Conservation (phyloP, 2,888 invertebrate genomes). For the Euplexia lucipara region DNA sequence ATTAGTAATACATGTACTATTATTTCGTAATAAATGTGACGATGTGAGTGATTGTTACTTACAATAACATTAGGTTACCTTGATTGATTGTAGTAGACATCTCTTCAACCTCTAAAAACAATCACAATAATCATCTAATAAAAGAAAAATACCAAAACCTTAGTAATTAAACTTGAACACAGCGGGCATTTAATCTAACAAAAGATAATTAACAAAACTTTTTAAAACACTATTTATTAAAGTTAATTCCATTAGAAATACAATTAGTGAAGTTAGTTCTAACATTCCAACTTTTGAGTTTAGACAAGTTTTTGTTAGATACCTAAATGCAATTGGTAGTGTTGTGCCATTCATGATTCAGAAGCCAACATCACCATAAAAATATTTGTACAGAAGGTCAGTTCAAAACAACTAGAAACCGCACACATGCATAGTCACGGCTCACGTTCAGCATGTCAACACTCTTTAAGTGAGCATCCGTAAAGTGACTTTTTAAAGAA, state of each 20-base stretch:
- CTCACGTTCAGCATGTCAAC: background rate
- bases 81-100: no score
- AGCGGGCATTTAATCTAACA: slow-evolving; percentile 38
- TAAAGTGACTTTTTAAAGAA: no score
- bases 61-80: no score
- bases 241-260: slow-evolving; percentile 60
- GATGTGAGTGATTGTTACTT: no score
- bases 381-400: background rate
- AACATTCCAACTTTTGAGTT: slow-evolving; percentile 56
- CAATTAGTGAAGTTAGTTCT: slow-evolving; percentile 55
- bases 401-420: background rate
- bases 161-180: slow-evolving; percentile 27
- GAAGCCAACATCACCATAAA: slow-evolving; percentile 7
- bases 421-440: background rate
- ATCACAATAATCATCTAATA: background rate
- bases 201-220: slow-evolving; percentile 56
- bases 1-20: no score
- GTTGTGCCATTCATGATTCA: slow-evolving; percentile 61
- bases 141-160: slow-evolving; percentile 24
- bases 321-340: slow-evolving; percentile 59
- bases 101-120: background rate
- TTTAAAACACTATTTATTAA: slow-evolving; percentile 56
- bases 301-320: slow-evolving; percentile 56
- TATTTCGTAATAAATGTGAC: no score
- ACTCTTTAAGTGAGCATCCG: no score